A percentile compares a stretch with the other conserved stretches of the same genome.
Conservation (phyloP, 2,113 vertebrate species). For the Myotis yumanensis region DNA sequence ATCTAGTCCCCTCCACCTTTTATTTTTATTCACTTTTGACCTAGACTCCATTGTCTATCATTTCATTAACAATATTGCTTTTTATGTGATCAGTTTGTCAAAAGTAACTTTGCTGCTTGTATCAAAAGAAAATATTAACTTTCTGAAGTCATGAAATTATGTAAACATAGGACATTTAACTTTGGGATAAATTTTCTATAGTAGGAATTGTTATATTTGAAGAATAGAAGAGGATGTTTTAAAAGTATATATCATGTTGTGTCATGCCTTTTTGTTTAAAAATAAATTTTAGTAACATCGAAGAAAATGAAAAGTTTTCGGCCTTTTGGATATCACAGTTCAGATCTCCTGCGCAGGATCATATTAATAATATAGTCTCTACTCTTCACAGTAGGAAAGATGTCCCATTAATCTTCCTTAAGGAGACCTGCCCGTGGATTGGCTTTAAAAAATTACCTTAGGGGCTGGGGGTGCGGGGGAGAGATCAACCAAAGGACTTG, state of each 20-base stretch:
- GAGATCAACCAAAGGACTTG: no score
- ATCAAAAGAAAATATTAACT: not conserved
- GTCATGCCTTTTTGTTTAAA: not conserved
- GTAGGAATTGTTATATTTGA: not conserved
- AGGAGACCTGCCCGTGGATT: constrained; percentile 29
- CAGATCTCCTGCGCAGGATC: not conserved
- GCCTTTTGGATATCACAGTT: not conserved
- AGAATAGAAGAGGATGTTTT: not conserved
- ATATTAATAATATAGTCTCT: not conserved
- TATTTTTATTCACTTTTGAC: not conserved
- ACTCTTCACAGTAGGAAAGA: not conserved
- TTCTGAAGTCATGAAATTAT: not conserved
- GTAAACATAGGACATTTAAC: not conserved
- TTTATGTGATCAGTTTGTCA: not conserved
- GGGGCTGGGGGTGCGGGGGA: not conserved
- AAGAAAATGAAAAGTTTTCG: not conserved
- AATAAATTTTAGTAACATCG: constrained; percentile 28
- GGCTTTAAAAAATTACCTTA: constrained; percentile 46
- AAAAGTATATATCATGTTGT: not conserved
- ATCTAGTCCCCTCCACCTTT: not conserved
- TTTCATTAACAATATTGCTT: not conserved
- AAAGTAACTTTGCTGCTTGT: not conserved
- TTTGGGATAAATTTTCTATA: not conserved
- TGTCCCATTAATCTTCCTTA: constrained; percentile 47
- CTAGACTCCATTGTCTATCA: not conserved